These are phyloP conservation scores for Glyphotaelius pellucidus DNA, from an alignment of 2,888 invertebrate species.

Conservation along the genomic window DNA sequence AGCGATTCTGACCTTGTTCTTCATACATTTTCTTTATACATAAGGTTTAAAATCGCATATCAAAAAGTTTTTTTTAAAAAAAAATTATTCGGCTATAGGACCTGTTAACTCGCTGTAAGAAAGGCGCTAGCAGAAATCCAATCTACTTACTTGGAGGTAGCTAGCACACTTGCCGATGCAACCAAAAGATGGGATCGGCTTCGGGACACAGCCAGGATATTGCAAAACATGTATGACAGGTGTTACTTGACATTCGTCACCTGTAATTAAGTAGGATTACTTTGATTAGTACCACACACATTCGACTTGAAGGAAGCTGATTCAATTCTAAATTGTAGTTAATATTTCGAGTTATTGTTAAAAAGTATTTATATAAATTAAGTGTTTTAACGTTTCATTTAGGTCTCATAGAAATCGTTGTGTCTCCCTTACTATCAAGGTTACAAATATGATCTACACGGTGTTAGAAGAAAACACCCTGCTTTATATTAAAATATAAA, in stretches of 20 bases:
- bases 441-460: too few species aligned
- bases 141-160: conserved; percentile 87
- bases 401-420: too few species aligned
- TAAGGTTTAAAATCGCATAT: too few species aligned
- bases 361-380: background rate
- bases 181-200: conserved; percentile 95
- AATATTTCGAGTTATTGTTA: background rate
- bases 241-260: conserved; percentile 92
- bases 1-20: too few species aligned
- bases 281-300: background rate
- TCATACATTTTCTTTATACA: too few species aligned
- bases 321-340: background rate
- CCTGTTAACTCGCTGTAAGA: too few species aligned
- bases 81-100: too few species aligned
- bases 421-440: too few species aligned
- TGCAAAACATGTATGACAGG: conserved; percentile 94
- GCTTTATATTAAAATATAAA: too few species aligned
- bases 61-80: too few species aligned
- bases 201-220: conserved; percentile 94
- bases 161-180: conserved; percentile 94
- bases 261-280: conserved; percentile 68
- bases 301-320: background rate
- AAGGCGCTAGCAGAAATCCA: background rate
- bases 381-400: too few species aligned
- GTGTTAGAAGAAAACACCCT: too few species aligned